phyloP scores from a whole-genome alignment of 2,113 vertebrate species.

The Rallus limicola region DNA sequence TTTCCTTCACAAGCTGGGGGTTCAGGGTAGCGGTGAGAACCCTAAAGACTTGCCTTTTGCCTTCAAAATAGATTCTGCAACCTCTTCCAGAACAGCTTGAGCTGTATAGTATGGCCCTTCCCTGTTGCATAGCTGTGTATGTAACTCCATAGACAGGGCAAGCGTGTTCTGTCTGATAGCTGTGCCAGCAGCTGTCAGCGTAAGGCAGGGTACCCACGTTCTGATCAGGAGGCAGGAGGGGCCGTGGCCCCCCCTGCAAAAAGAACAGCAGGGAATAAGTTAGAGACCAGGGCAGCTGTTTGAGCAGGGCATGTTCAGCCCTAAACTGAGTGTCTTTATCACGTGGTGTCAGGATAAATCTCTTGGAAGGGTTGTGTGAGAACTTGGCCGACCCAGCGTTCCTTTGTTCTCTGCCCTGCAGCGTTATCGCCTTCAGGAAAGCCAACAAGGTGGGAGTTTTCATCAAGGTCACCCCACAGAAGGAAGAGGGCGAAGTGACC shows the following conservation, averaged over 20 bases:
- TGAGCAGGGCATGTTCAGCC: neutral
- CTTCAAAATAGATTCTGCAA: neutral
- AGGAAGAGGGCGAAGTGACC: conserved; percentile 87
- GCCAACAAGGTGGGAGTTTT: conserved; percentile 99
- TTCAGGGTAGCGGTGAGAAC: neutral
- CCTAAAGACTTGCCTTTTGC: neutral
- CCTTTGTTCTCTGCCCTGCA: conserved; percentile 63
- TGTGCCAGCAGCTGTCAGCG: neutral
- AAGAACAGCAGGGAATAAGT: neutral
- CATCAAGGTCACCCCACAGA: conserved; percentile 95
- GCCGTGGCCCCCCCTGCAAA: neutral
- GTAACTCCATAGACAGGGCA: neutral
- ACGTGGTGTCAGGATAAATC: neutral
- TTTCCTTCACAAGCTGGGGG: neutral
- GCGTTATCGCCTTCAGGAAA: conserved; percentile 94
- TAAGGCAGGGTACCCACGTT: fast-evolving
- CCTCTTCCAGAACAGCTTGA: neutral
- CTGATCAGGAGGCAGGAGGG: neutral
- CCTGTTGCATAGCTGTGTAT: neutral
- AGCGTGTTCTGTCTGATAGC: neutral
- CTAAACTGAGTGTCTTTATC: neutral
- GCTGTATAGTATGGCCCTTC: neutral
- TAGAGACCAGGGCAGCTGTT: neutral
- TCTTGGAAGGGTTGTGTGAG: neutral
- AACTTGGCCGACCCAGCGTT: neutral